Percentiles rank a stretch among this genome's conserved stretches.
Evolutionary conservation across 2,113 vertebrate genomes (phyloP).

Genomic region (Alexandromys fortis): DNA sequence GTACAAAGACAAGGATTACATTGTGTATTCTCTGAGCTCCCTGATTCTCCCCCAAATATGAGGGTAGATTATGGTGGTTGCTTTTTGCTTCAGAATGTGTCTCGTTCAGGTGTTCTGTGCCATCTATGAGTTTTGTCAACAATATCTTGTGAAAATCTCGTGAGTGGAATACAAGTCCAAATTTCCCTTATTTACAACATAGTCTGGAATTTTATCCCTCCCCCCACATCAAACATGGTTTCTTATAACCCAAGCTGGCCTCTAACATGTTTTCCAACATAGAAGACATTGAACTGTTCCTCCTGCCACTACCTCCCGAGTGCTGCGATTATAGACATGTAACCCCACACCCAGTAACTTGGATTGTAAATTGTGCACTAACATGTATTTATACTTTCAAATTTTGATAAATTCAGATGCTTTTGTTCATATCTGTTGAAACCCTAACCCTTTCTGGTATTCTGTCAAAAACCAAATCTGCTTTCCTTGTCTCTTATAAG

Average conservation of each 20-base stretch:
- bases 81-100: neutral
- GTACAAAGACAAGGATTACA: neutral
- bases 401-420: neutral
- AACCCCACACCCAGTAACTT: neutral
- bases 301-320: neutral
- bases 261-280: neutral
- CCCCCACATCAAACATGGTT: neutral
- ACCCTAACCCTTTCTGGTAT: neutral
- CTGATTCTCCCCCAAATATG: neutral
- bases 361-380: neutral
- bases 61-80: neutral
- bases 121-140: neutral
- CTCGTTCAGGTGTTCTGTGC: neutral
- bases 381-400: neutral
- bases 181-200: neutral
- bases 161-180: neutral
- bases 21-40: neutral
- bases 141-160: neutral
- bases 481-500: neutral
- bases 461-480: neutral
- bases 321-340: neutral
- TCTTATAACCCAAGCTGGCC: neutral
- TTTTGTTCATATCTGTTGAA: neutral
- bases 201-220: neutral
- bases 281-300: neutral